phyloP scores from a whole-genome alignment of 2,888 invertebrate species.

The Operophtera brumata region DNA sequence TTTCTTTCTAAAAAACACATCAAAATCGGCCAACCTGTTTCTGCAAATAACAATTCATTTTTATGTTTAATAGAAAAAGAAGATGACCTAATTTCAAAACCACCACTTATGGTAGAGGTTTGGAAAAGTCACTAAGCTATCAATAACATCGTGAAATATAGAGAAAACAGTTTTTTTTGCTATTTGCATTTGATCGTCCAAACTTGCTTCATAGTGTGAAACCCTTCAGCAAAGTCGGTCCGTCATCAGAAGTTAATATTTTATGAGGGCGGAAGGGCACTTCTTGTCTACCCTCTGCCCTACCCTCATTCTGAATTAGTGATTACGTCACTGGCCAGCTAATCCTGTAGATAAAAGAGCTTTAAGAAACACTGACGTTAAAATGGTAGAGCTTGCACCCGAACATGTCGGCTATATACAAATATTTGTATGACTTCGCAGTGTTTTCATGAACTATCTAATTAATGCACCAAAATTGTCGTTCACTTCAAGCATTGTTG shows the following conservation, averaged over 20 bases:
- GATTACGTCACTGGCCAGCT: constrained; percentile 10
- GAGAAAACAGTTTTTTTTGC: no score
- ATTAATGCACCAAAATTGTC: no score
- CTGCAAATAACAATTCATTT: no score
- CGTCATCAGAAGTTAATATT: not conserved
- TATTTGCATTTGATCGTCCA: not conserved
- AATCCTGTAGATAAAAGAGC: not conserved
- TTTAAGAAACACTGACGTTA: not conserved
- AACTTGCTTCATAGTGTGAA: not conserved
- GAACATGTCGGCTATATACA: not conserved
- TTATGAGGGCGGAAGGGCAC: constrained; percentile 5
- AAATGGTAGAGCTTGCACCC: not conserved
- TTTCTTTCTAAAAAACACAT: no score
- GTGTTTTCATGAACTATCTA: no score
- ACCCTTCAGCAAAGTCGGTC: not conserved
- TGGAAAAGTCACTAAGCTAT: no score
- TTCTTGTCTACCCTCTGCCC: not conserved
- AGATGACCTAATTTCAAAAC: no score
- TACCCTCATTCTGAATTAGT: constrained; percentile 6
- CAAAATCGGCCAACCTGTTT: no score
- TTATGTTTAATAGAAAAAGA: no score
- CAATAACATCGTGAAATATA: no score
- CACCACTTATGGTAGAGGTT: no score
- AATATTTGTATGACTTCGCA: not conserved
- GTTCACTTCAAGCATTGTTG: no score